A percentile compares a stretch with the other conserved stretches of the same genome.
Conservation (phyloP, 2,888 invertebrate species). For the Trissonchulus latispiculum region DNA sequence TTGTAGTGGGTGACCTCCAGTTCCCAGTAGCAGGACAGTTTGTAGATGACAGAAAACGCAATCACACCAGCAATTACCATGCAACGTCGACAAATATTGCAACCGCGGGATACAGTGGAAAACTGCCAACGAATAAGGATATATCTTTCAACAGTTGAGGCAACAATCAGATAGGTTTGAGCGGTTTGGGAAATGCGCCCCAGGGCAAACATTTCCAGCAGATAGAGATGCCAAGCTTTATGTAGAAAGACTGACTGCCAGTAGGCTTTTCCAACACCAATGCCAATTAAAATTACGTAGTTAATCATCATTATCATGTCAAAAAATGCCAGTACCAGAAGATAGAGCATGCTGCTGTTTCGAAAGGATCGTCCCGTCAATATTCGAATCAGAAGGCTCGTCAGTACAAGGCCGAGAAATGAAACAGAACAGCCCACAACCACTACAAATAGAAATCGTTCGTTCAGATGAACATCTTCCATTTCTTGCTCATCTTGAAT, state of each 20-base stretch:
- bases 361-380: neutral
- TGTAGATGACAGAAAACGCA: neutral
- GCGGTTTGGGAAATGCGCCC: conserved; percentile 30
- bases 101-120: neutral
- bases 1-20: neutral
- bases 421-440: conserved; percentile 6
- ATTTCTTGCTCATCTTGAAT: neutral
- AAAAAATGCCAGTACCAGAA: conserved; percentile 6
- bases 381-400: neutral
- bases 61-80: neutral
- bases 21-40: conserved; percentile 13
- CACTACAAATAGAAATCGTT: conserved; percentile 12
- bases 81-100: neutral
- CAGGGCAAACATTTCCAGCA: conserved; percentile 30
- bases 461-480: neutral
- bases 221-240: conserved; percentile 32
- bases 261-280: conserved; percentile 4
- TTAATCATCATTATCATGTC: conserved; percentile 11
- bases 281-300: conserved; percentile 13
- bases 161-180: conserved; percentile 34
- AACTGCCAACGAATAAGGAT: neutral
- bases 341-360: conserved; percentile 1
- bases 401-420: neutral
- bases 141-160: conserved; percentile 34
- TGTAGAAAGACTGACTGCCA: conserved; percentile 23